Percentiles rank a stretch among this genome's conserved stretches.
Evolutionary conservation across 2,113 vertebrate species (phyloP).

Genomic region (Macrotis lagotis): DNA sequence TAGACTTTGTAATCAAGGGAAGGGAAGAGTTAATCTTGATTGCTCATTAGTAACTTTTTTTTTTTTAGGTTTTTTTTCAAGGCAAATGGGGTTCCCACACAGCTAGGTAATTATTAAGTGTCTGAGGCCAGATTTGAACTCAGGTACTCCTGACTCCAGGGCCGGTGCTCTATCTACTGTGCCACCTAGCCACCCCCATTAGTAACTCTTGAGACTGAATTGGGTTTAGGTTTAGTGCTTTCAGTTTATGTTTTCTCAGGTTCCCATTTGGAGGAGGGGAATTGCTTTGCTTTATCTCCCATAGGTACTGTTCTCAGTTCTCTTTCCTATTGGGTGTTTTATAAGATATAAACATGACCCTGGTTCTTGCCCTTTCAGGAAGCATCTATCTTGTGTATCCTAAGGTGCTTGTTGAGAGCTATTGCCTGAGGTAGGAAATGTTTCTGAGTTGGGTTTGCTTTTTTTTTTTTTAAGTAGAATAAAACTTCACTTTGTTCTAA

Average conservation of each 20-base stretch:
- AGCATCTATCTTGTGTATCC: background rate
- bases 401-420: conserved; percentile 41
- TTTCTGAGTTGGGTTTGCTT: conserved; percentile 26
- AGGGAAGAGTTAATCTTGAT: background rate
- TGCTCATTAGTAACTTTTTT: background rate
- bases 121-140: too few relatives aligned
- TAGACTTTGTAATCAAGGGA: background rate
- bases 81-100: too few relatives aligned
- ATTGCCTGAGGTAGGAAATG: conserved; percentile 27
- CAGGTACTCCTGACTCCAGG: too few relatives aligned
- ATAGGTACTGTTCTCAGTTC: background rate
- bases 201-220: background rate
- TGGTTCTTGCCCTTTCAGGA: background rate
- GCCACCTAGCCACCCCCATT: too few relatives aligned
- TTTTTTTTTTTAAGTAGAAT: conserved; percentile 2
- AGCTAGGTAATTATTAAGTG: too few relatives aligned
- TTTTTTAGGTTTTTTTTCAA: too few relatives aligned
- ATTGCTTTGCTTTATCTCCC: background rate
- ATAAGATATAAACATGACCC: background rate
- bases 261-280: background rate
- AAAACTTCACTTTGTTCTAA: conserved; percentile 57
- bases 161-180: too few relatives aligned
- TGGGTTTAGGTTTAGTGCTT: background rate
- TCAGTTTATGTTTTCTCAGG: background rate
- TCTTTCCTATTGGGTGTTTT: background rate